A percentile compares a stretch with the other conserved stretches of the same genome.
Evolutionary conservation across 2,113 vertebrate genomes (phyloP).

Genomic region (Psephotus haematonotus): DNA sequence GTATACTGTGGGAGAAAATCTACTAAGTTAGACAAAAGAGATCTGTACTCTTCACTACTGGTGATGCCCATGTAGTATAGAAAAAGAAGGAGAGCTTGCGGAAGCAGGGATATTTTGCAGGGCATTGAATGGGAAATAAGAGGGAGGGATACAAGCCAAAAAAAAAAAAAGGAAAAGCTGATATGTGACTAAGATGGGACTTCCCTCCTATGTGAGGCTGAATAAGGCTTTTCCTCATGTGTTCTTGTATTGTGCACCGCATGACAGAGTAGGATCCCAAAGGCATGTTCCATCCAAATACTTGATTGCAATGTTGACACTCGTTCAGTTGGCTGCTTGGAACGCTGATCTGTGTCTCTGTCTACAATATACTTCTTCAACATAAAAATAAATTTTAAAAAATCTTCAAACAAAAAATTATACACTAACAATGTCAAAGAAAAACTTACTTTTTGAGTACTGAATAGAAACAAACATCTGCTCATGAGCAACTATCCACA

Average conservation of each 20-base stretch:
- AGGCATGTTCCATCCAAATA: neutral
- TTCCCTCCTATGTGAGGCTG: neutral
- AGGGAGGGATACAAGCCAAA: neutral
- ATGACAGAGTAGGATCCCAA: neutral
- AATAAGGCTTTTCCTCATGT: neutral
- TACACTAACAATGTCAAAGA: neutral
- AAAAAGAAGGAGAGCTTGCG: neutral
- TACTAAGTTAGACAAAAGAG: neutral
- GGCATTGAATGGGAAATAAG: neutral
- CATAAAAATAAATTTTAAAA: neutral
- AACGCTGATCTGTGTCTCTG: neutral
- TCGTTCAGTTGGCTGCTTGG: neutral
- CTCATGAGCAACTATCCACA: neutral
- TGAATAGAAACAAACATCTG: neutral
- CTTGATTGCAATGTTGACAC: neutral
- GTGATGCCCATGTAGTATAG: accelerated
- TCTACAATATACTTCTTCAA: neutral
- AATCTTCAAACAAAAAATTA: neutral
- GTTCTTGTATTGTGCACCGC: neutral
- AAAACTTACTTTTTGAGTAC: neutral
- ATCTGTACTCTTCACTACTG: neutral
- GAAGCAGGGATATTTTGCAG: neutral
- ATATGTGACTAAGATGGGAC: neutral
- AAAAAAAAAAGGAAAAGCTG: neutral
- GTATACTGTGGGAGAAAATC: neutral